Percentiles rank a stretch among this genome's conserved stretches.
Evolutionary conservation across 2,888 invertebrate genomes (phyloP).

Genomic region (Leptura quadrifasciata): DNA sequence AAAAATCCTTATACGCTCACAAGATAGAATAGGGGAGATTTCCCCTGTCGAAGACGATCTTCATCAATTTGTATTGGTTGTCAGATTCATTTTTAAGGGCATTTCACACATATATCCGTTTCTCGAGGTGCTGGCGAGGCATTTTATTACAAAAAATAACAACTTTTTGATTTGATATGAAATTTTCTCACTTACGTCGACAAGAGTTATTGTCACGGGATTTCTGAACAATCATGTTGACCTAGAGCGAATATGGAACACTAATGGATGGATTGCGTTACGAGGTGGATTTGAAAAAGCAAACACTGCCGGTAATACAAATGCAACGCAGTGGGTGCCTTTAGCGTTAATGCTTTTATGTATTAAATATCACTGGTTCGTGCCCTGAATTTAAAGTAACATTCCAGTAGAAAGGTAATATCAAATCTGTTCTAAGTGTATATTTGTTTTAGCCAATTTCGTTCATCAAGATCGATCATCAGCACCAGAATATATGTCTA

Average conservation of each 20-base stretch:
- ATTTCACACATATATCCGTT: conserved; percentile 20
- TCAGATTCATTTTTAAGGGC: conserved; percentile 45
- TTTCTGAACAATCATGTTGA: conserved; percentile 19
- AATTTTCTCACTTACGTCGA: conserved; percentile 24
- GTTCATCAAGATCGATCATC: too few species aligned
- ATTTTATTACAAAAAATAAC: conserved; percentile 32
- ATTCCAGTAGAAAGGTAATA: too few species aligned
- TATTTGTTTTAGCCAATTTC: too few species aligned
- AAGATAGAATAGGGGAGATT: conserved; percentile 31
- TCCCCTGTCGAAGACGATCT: conserved; percentile 43
- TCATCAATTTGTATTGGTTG: conserved; percentile 45
- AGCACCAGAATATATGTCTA: too few species aligned
- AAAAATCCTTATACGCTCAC: background rate
- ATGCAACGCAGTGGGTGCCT: too few species aligned
- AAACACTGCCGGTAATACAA: background rate
- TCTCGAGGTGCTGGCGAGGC: background rate
- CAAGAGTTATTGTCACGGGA: conserved; percentile 9
- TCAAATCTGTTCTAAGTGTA: too few species aligned
- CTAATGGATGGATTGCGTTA: conserved; percentile 14
- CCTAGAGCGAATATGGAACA: background rate
- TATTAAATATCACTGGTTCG: too few species aligned
- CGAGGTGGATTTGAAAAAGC: background rate
- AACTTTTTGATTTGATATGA: conserved; percentile 32
- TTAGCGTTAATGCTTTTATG: too few species aligned
- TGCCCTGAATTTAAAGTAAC: too few species aligned